Percentiles rank a stretch among this genome's conserved stretches.
Evolutionary conservation across 2,113 vertebrate species (phyloP).

Genomic region (Onychostruthus taczanowskii): DNA sequence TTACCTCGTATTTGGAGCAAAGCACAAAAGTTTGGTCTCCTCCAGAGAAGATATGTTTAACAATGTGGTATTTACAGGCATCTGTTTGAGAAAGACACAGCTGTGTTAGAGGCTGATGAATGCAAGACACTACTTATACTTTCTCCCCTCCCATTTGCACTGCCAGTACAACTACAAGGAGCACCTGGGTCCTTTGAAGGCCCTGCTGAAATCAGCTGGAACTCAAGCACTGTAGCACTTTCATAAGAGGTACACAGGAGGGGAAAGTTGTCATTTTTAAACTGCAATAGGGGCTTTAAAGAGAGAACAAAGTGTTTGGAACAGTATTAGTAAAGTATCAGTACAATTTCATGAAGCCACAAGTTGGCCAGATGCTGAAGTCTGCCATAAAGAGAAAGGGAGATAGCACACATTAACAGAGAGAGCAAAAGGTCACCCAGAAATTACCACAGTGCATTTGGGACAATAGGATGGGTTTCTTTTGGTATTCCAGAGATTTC

Average conservation of each 20-base stretch:
- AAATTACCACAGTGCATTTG: background rate
- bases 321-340: background rate
- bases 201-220: background rate
- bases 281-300: background rate
- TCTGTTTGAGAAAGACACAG: conserved; percentile 58
- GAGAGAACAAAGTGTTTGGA: background rate
- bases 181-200: background rate
- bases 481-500: background rate
- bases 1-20: conserved; percentile 87
- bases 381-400: background rate
- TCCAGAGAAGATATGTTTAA: conserved; percentile 91
- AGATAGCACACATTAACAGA: background rate
- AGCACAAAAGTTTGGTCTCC: conserved; percentile 94
- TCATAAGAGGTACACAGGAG: background rate
- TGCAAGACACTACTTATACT: background rate
- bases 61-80: conserved; percentile 77
- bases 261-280: background rate
- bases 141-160: background rate
- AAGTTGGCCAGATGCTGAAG: background rate
- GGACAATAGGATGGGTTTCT: background rate
- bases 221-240: background rate
- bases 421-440: background rate
- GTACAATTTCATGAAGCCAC: background rate
- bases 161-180: background rate
- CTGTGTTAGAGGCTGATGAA: background rate